Percentiles rank a stretch among this genome's conserved stretches.
Conservation (phyloP, 2,113 vertebrate genomes). For the Electrona antarctica region DNA sequence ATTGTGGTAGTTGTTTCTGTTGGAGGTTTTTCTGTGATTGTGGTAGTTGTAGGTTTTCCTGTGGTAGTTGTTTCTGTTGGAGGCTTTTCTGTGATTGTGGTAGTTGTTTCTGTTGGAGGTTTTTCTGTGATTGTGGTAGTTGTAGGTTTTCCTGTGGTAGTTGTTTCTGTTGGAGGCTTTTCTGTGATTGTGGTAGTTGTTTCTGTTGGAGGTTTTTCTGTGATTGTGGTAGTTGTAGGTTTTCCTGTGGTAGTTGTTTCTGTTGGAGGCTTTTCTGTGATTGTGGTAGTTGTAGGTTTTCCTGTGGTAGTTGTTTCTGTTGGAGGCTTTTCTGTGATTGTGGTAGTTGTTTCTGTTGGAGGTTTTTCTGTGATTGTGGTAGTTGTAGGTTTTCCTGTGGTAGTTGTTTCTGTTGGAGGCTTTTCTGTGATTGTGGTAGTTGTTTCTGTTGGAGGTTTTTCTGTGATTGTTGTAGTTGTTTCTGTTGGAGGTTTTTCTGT, state of each 20-base stretch:
- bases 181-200: too few relatives aligned
- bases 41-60: not conserved
- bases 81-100: too few relatives aligned
- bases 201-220: too few relatives aligned
- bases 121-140: not conserved
- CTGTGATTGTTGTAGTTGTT: not conserved
- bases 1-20: too few relatives aligned
- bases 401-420: not conserved
- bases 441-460: not conserved
- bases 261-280: too few relatives aligned
- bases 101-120: too few relatives aligned
- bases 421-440: not conserved
- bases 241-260: too few relatives aligned
- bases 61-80: too few relatives aligned
- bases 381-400: not conserved
- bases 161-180: too few relatives aligned
- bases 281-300: not conserved
- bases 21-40: too few relatives aligned
- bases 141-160: too few relatives aligned
- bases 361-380: not conserved
- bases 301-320: slow-evolving; percentile 3
- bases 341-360: not conserved
- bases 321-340: not conserved
- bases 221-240: too few relatives aligned
- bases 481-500: not conserved